Evolutionary conservation across 2,113 vertebrate species (phyloP), one percentile per base, ranked within the genome.

Genomic region (Trochalopteron elliotii): DNA sequence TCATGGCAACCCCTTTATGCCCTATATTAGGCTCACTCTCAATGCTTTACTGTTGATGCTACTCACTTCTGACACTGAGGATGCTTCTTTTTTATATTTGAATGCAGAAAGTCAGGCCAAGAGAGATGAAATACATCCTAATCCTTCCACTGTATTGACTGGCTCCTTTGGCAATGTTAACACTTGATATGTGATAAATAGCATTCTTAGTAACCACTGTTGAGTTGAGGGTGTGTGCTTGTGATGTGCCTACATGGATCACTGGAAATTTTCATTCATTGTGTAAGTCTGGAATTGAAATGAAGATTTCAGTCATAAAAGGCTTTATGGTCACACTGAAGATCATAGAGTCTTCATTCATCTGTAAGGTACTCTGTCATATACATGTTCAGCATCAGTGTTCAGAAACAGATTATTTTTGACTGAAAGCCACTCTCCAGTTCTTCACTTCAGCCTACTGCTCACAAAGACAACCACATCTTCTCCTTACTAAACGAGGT

Each of bases 191-290:
- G 23, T 27, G n/a, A 77, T 35, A 86, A 90, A 77, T 1, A 52
- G 6, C 2, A 0, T 49, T 64, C 70, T 75, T 61, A 65, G 40
- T 40, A 69, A 90, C 23, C 37, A n/a, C n/a, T 40, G 7, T 17
- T 63, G 35, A 59, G 31, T 11, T 60, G 20, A 70, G 25, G 22
- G 21, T 0, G 0, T 0, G 1, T 44, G 31, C 27, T 91, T 93
- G 18, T 24, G 24, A 50, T 56, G 22, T 44, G 39, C 39, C 39
- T 49, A 1, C 0, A 1, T 20, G 15, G 37, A 49, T 11, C 22
- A 60, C 25, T 35, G 72, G 42, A 69, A 68, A 83, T 65, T 45
- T 28, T 69, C 5, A 37, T 80, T 45, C 3, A 27, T 67, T 82
- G 40, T 7, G 0, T 28, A 74, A 65, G 8, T 24, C n/a, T 79